Conservation (phyloP, 2,888 invertebrate species). For the Sipha maydis region DNA sequence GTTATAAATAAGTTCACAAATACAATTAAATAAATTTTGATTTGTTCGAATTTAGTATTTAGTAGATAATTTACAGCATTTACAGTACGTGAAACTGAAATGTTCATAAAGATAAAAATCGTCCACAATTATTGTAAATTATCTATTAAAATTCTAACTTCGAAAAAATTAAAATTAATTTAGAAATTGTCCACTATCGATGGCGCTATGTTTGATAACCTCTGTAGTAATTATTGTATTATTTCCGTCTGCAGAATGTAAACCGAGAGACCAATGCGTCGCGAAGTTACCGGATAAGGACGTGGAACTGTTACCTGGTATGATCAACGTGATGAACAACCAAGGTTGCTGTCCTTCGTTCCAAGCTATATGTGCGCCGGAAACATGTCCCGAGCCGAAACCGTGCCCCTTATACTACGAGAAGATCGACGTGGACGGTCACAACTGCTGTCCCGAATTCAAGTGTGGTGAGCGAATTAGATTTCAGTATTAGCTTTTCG, state of each 20-base stretch:
- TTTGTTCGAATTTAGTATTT: no score
- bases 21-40: no score
- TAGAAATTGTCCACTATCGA: no score
- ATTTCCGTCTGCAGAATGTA: slow-evolving; percentile 73
- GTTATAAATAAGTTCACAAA: no score
- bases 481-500: background rate
- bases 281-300: slow-evolving; percentile 68
- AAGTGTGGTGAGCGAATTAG: slow-evolving; percentile 71
- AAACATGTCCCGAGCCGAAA: slow-evolving; percentile 70
- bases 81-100: no score
- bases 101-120: no score
- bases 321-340: slow-evolving; percentile 71
- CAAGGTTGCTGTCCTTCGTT: slow-evolving; percentile 79
- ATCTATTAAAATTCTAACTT: background rate
- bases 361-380: slow-evolving; percentile 73
- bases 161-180: no score
- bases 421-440: slow-evolving; percentile 67
- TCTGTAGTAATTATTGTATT: no score
- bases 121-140: no score
- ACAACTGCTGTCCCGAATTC: slow-evolving; percentile 76
- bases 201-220: no score
- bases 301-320: slow-evolving; percentile 73
- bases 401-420: slow-evolving; percentile 73
- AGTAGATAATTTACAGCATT: no score
- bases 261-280: slow-evolving; percentile 77